Evolutionary conservation across 2,113 vertebrate species (phyloP).

Genomic region (Melanerpes aurifrons): DNA sequence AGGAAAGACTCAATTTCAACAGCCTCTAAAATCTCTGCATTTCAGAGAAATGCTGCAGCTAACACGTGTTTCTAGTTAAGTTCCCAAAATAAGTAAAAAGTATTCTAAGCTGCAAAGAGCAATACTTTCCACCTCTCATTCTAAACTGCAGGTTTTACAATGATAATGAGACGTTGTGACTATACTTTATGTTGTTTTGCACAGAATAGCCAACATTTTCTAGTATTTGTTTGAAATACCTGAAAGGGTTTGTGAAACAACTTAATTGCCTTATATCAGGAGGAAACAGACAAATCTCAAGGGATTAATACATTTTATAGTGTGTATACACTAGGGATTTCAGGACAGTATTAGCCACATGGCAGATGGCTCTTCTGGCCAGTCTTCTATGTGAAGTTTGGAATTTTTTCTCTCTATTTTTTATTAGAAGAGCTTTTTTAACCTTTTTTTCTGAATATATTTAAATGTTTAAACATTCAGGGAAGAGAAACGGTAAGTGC

Average conservation of each 20-base stretch:
- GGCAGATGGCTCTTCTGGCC: background rate
- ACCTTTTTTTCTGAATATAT: background rate
- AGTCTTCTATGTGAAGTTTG: background rate
- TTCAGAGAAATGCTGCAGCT: conserved; percentile 15
- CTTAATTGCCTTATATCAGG: background rate
- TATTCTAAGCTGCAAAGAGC: conserved; percentile 41
- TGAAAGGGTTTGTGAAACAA: background rate
- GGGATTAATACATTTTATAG: background rate
- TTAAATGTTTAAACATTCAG: background rate
- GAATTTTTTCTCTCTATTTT: background rate
- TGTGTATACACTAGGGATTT: background rate
- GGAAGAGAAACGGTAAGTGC: background rate
- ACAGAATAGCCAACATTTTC: background rate
- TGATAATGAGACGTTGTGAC: background rate
- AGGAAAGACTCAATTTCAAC: background rate
- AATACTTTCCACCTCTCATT: background rate
- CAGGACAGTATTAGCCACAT: background rate
- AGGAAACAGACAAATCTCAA: background rate
- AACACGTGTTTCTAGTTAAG: conserved; percentile 69
- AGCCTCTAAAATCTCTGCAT: background rate
- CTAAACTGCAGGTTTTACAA: background rate
- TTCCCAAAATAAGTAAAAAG: conserved; percentile 56
- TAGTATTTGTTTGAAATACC: background rate
- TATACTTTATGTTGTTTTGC: background rate
- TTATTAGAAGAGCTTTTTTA: conserved; percentile 38